These are phyloP conservation scores for Campaea margaritaria DNA, from an alignment of 2,888 invertebrate species.

Conservation along the genomic window DNA sequence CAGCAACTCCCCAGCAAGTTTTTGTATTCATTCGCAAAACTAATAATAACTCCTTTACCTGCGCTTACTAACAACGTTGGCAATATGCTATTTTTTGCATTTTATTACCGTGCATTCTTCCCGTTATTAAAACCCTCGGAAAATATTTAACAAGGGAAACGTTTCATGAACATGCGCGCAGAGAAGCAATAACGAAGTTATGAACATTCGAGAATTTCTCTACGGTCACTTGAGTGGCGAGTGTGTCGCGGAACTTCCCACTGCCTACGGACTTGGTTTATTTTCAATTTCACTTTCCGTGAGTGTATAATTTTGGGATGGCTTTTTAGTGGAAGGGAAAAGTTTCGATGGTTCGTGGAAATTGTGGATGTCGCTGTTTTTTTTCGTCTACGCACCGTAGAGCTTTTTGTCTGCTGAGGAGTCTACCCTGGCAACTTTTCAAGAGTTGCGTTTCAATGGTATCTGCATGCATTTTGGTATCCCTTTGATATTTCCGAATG, in stretches of 20 bases:
- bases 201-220: conserved; percentile 54
- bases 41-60: conserved; percentile 20
- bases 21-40: conserved; percentile 8
- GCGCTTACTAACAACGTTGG: conserved; percentile 31
- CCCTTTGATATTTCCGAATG: too few relatives aligned
- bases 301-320: conserved; percentile 16
- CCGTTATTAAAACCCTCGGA: conserved; percentile 38
- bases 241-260: conserved; percentile 54
- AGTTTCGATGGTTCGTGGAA: conserved; percentile 7
- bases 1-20: conserved; percentile 3
- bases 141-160: conserved; percentile 38
- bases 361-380: conserved; percentile 2
- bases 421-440: not conserved
- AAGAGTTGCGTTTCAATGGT: not conserved
- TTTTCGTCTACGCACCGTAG: not conserved
- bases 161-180: conserved; percentile 32
- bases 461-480: too few relatives aligned
- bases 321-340: conserved; percentile 20
- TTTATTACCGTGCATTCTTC: conserved; percentile 37
- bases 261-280: conserved; percentile 36
- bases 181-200: conserved; percentile 65
- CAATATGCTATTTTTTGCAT: conserved; percentile 36
- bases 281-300: conserved; percentile 48
- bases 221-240: conserved; percentile 53
- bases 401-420: not conserved